Percentiles rank a stretch among this genome's conserved stretches.
These are phyloP conservation scores for Napeogenes sylphis DNA, from an alignment of 2,888 invertebrate species.

Conservation along the genomic window DNA sequence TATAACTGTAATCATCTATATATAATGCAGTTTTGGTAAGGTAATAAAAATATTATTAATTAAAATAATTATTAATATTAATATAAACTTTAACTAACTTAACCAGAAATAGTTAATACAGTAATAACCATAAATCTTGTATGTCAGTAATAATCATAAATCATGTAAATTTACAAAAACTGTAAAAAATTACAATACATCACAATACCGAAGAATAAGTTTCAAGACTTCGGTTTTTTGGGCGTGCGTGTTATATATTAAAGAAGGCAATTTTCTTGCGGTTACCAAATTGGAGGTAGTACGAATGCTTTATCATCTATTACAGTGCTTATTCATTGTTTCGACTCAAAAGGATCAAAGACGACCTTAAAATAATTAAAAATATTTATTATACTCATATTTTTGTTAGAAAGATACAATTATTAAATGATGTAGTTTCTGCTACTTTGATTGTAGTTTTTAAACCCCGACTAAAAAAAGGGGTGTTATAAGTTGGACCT, in stretches of 20 bases:
- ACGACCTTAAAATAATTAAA: not conserved
- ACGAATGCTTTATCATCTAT: conserved; percentile 34
- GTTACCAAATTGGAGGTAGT: conserved; percentile 32
- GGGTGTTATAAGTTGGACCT: no score
- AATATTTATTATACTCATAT: not conserved
- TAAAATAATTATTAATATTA: no score
- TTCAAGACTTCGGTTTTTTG: conserved; percentile 23
- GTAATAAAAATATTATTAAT: no score
- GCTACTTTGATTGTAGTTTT: no score
- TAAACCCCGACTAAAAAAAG: no score
- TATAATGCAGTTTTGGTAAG: not conserved
- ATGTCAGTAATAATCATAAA: no score
- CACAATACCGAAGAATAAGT: conserved; percentile 22
- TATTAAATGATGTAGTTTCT: no score
- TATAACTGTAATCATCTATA: conserved; percentile 20
- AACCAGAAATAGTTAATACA: no score
- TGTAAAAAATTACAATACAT: not conserved
- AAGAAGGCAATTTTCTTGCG: conserved; percentile 41
- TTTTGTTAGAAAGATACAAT: not conserved
- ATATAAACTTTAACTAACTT: no score
- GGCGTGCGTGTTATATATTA: conserved; percentile 37
- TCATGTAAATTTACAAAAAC: no score
- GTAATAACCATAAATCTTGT: no score
- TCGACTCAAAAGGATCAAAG: conserved; percentile 8
- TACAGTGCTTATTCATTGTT: conserved; percentile 23